Conservation (phyloP, 2,888 invertebrate species). For the Seira ritae region DNA sequence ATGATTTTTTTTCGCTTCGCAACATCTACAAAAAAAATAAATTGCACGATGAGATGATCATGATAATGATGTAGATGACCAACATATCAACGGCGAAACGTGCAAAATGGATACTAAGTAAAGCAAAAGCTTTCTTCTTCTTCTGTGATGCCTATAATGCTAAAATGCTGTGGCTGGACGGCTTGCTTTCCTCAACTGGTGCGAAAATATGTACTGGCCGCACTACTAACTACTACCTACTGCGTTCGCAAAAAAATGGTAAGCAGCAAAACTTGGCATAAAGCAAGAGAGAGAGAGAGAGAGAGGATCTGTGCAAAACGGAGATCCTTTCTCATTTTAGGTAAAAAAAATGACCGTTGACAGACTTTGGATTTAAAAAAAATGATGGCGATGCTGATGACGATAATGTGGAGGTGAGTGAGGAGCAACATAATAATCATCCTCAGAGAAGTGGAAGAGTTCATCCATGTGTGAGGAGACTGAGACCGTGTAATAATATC, state of each 20-base stretch:
- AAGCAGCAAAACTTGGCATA: neutral
- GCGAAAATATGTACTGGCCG: conserved; percentile 15
- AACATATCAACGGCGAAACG: too few relatives aligned
- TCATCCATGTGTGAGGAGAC: neutral
- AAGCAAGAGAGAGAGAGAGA: neutral
- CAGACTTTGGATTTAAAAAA: conserved; percentile 52
- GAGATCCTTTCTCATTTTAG: neutral
- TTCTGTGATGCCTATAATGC: neutral
- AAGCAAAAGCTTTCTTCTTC: neutral
- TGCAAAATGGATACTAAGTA: too few relatives aligned
- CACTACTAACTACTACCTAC: neutral
- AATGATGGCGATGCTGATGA: neutral
- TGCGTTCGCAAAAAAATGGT: neutral
- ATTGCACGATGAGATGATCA: too few relatives aligned
- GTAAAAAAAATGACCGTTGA: conserved; percentile 48
- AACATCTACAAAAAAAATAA: too few relatives aligned
- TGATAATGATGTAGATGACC: too few relatives aligned
- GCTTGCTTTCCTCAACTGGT: conserved; percentile 6
- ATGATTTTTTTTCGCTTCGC: too few relatives aligned
- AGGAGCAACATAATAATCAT: too few relatives aligned
- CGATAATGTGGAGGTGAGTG: neutral
- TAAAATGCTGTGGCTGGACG: too few relatives aligned
- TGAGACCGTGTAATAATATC: neutral
- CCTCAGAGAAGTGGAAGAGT: conserved; percentile 6
- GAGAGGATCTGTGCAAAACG: neutral